Percentiles rank a stretch among this genome's conserved stretches.
These are phyloP conservation scores for Aleiodes sp. DNA, from an alignment of 1,140 invertebrate species.

Conservation along the genomic window DNA sequence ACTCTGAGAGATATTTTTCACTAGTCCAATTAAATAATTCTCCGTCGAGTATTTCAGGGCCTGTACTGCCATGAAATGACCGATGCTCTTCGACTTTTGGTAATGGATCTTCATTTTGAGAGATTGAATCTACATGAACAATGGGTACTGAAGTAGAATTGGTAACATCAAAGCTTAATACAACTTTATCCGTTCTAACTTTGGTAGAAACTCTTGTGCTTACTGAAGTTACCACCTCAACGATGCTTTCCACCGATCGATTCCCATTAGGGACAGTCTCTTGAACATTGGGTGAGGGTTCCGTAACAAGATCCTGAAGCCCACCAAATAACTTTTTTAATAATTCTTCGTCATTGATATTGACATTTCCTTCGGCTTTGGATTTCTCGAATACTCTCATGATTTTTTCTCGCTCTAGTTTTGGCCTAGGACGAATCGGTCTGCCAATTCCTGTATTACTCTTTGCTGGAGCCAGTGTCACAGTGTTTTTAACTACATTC, in stretches of 20 bases:
- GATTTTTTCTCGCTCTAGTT: conserved; percentile 44
- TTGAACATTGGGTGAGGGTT: not conserved
- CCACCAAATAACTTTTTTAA: conserved; percentile 52
- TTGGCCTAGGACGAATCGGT: conserved; percentile 54
- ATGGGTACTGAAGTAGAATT: conserved; percentile 43
- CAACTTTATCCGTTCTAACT: conserved; percentile 47
- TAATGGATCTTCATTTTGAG: not conserved
- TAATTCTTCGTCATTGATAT: conserved; percentile 39
- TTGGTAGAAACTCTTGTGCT: conserved; percentile 60
- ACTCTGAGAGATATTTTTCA: not conserved
- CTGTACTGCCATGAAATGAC: conserved; percentile 27
- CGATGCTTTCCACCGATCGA: conserved; percentile 49
- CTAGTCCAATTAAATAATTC: conserved; percentile 1
- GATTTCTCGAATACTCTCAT: conserved; percentile 30
- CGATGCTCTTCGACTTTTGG: conserved; percentile 34
- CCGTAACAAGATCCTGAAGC: conserved; percentile 17
- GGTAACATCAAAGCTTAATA: conserved; percentile 47
- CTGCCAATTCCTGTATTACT: conserved; percentile 56
- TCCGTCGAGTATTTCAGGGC: no score
- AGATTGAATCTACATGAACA: not conserved
- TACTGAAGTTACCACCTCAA: conserved; percentile 62
- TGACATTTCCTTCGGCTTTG: not conserved
- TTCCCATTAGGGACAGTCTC: conserved; percentile 5
- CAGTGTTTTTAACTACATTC: conserved; percentile 53
- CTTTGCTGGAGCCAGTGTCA: conserved; percentile 55